Evolutionary conservation across 2,888 invertebrate species (phyloP).

Genomic region (Epirrhoe alternata): DNA sequence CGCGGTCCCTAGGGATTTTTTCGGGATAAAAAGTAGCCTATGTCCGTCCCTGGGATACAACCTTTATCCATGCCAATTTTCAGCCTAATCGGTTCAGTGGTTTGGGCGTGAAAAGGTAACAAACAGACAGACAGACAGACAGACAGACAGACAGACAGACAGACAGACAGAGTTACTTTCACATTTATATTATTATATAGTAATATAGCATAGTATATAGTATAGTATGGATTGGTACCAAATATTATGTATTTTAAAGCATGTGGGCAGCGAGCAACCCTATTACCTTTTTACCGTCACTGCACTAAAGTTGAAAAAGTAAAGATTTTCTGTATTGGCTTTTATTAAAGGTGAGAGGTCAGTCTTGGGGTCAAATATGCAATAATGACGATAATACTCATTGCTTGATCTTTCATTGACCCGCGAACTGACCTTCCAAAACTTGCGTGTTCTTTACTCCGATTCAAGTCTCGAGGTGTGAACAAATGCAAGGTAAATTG

Average conservation of each 20-base stretch:
- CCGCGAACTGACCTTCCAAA: constrained; percentile 21
- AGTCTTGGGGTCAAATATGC: constrained; percentile 20
- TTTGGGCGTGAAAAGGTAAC: no score
- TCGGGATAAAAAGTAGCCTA: no score
- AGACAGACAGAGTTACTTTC: no score
- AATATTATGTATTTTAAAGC: background rate
- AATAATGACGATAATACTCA: constrained; percentile 12
- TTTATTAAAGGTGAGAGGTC: constrained; percentile 9
- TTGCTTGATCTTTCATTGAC: constrained; percentile 26
- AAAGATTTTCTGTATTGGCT: background rate
- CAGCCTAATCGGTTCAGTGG: no score
- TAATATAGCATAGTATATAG: no score
- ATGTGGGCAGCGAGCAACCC: background rate
- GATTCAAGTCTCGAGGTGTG: constrained; percentile 15
- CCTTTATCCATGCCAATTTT: no score
- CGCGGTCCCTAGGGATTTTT: no score
- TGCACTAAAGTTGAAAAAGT: background rate
- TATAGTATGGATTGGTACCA: background rate
- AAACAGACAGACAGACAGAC: no score
- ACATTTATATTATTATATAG: no score
- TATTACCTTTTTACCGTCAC: background rate
- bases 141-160: no score
- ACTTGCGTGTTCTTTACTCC: constrained; percentile 17
- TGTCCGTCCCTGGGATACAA: no score
- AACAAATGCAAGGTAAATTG: constrained; percentile 23